Evolutionary conservation across 2,797 vertebrate species (phyloP).

Genomic region (Myotis myotis): DNA sequence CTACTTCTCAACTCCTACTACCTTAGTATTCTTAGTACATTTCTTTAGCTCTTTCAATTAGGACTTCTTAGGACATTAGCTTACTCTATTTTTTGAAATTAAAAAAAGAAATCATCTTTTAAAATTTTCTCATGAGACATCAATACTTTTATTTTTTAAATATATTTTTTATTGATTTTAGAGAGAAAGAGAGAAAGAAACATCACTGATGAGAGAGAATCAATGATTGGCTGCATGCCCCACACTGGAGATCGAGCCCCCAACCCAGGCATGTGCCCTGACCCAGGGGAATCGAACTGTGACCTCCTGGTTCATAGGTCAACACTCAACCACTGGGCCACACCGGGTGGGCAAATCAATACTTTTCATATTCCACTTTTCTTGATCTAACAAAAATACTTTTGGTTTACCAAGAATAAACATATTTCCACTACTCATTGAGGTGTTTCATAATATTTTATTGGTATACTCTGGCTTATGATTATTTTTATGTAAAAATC

Average conservation of each 20-base stretch:
- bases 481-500: slow-evolving; percentile 25
- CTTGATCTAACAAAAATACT: neutral
- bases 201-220: too few relatives aligned
- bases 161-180: too few relatives aligned
- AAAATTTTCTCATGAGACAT: neutral
- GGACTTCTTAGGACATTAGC: neutral
- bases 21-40: neutral
- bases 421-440: neutral
- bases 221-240: too few relatives aligned
- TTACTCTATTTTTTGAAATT: neutral
- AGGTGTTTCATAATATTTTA: slow-evolving; percentile 1
- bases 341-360: neutral
- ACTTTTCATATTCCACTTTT: neutral
- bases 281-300: too few relatives aligned
- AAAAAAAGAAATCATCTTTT: neutral
- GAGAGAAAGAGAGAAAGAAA: too few relatives aligned
- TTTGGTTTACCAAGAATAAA: neutral
- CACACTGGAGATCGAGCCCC: too few relatives aligned
- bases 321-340: too few relatives aligned
- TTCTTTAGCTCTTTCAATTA: neutral
- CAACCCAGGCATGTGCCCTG: too few relatives aligned
- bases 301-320: too few relatives aligned
- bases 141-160: neutral
- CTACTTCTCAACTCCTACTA: neutral
- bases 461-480: neutral